Evolutionary conservation across 1,140 invertebrate species (phyloP), one percentile per base, ranked within the genome.

Genomic region (Samia ricini): DNA sequence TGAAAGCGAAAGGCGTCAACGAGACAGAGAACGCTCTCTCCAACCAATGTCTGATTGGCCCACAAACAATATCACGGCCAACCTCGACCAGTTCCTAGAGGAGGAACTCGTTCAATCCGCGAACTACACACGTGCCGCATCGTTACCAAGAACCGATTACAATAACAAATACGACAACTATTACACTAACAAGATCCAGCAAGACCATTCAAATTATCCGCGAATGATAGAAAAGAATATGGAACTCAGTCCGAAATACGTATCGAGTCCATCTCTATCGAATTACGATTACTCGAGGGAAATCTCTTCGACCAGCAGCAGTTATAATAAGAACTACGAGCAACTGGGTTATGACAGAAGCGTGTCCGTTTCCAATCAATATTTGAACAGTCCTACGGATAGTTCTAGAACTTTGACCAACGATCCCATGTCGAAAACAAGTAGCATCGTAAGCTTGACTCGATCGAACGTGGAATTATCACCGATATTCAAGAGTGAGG

Each of bases 401-500:
- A 90, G 88, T 70, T 76, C 82, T 21, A 79, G 81, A 59, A 90
- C 88, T 15, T 74, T 90, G 57, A 89, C 87, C 0, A 89, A 89
- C 24, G 87, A 88, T 66, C 86, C 86, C 0, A 62, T 89, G 49
- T 90, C 88, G 1, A 90, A 90, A 56, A 88, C 84, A 0, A 88
- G 85, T 55, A 90, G 85, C 51, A 80, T 90, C 8, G 73, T 79
- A 7, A 90, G 88, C 61, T 66, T 90, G 60, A 88, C 82, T 10
- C 71, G 83, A 60, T 89, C 85, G 4, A 79, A 86, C 55, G 83
- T 88, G 67, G 89, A 91, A 54, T 51, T 91, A 54, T 91, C 90
- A 21, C 95, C 95, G 0, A 93, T 96, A 51, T 97, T 96, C 85
- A 95, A 96, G 75, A 96, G 95, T 79, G 95, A 96, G 81, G 95